Base-by-base conservation (phyloP, 2,888 invertebrate species). In the Euplagia quadripunctaria region DNA sequence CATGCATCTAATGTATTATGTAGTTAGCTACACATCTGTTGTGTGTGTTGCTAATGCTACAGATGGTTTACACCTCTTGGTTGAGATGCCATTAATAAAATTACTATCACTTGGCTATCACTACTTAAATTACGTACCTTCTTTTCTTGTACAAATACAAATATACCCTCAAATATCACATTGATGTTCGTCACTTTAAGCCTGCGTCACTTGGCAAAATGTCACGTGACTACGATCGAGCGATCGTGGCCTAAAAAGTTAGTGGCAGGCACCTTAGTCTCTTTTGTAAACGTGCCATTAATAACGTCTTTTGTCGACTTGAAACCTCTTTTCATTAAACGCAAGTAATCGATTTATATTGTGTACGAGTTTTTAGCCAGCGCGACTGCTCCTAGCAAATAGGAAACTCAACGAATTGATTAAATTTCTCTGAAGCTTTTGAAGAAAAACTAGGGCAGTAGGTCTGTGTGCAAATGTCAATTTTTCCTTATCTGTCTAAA, bases 211-310 rank as follows among this genome's bases (percentile, higher is more conserved):
- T 71, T 75, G 74, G 74, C 69, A 68, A 69, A 84, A 81, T 81
- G 76, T 76, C 83, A 82, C 76, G 84, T 75, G 76, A 82, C 82
- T 86, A 58, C 80, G 86, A 84, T 89, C 88, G 90, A 93, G 94
- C 80, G 86, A 84, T 89, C 88, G 90, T 93, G 94, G 93, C 94
- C 94, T 86, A 89, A 86, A 93, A 91, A 92, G 89, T 82, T 83
- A 83, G 86, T 88, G 87, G 87, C 86, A 86, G 84, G 86, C 90
- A 86, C 87, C 88, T 90, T 74, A 82, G 85, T 86, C 79, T 85
- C 85, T 88, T 87, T 88, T 88, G 83, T 84, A 76, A 79, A 78
- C 83, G 81, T 86, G 86, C 88, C 86, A 90, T 89, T 88, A 87
- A 87, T 88, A 88, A 88, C 79, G 79, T 79, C 79, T 85, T 80